Percentiles rank a stretch among this genome's conserved stretches.
These are phyloP conservation scores for Falcunculus frontatus DNA, from an alignment of 2,113 vertebrate species.

Conservation along the genomic window DNA sequence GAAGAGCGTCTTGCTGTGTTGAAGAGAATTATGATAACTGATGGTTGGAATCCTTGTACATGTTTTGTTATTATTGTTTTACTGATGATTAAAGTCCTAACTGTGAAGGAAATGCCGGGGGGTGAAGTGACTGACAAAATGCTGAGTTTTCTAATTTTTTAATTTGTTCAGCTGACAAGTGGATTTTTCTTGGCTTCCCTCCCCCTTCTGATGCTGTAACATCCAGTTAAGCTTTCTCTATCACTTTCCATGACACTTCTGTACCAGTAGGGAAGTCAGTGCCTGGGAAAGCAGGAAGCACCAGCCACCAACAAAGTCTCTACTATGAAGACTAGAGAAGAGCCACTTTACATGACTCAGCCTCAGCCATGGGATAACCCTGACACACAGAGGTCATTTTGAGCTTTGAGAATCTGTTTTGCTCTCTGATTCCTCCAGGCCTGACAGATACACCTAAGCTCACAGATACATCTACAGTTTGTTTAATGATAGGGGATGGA, in stretches of 20 bases:
- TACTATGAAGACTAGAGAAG: not conserved
- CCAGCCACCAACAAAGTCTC: not conserved
- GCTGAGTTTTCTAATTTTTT: not conserved
- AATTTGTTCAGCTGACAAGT: not conserved
- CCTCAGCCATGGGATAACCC: not conserved
- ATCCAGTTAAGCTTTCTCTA: not conserved
- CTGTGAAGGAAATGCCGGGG: not conserved
- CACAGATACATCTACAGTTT: not conserved
- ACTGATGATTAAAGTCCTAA: constrained; percentile 29
- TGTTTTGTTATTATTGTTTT: constrained; percentile 59
- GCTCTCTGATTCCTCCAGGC: not conserved
- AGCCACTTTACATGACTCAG: not conserved
- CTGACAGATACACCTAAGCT: not conserved
- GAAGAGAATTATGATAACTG: constrained; percentile 29
- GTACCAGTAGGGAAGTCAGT: not conserved
- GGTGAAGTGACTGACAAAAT: not conserved
- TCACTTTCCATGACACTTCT: not conserved
- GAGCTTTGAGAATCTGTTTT: not conserved
- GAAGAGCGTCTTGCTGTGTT: constrained; percentile 36
- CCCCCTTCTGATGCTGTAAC: not conserved
- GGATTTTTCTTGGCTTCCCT: not conserved
- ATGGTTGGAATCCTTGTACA: not conserved
- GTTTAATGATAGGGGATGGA: not conserved
- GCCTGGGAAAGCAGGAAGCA: not conserved
- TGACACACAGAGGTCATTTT: not conserved